Percentiles rank a stretch among this genome's conserved stretches.
These are phyloP conservation scores for Apamea crenata DNA, from an alignment of 2,888 invertebrate genomes.

Conservation along the genomic window DNA sequence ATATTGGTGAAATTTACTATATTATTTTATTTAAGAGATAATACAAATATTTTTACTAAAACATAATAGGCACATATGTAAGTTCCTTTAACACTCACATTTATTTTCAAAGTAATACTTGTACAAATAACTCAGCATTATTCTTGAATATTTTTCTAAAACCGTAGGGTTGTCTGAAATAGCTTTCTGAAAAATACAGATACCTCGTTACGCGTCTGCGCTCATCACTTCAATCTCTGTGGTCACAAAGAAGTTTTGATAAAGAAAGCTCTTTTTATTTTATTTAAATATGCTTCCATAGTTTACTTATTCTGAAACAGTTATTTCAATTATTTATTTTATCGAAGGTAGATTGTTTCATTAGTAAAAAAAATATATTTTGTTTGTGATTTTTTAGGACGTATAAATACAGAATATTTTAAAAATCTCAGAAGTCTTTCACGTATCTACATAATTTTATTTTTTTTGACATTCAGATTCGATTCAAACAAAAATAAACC, in stretches of 20 bases:
- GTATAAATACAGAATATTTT: neutral
- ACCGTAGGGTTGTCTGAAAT: neutral
- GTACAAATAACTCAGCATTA: neutral
- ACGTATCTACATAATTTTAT: too few species aligned
- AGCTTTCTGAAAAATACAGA: constrained; percentile 5
- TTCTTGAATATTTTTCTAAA: neutral
- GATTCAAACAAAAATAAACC: neutral
- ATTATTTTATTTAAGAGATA: constrained; percentile 10
- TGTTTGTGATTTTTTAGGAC: neutral
- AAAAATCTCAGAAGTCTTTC: too few species aligned
- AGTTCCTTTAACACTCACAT: neutral
- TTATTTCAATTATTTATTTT: neutral
- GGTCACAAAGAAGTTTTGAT: neutral
- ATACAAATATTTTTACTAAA: neutral
- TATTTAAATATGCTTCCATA: too few species aligned
- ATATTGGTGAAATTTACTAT: constrained; percentile 4
- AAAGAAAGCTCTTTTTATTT: neutral
- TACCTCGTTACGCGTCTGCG: constrained; percentile 16
- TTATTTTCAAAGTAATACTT: neutral
- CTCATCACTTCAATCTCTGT: constrained; percentile 17
- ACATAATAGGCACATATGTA: neutral
- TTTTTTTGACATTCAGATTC: neutral
- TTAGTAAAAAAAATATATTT: neutral
- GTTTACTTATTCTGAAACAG: neutral
- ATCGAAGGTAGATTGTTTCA: neutral